phyloP scores from a whole-genome alignment of 30 jellyfish, hydroid and myxozoan genomes.

The Turritopsis rubra region DNA sequence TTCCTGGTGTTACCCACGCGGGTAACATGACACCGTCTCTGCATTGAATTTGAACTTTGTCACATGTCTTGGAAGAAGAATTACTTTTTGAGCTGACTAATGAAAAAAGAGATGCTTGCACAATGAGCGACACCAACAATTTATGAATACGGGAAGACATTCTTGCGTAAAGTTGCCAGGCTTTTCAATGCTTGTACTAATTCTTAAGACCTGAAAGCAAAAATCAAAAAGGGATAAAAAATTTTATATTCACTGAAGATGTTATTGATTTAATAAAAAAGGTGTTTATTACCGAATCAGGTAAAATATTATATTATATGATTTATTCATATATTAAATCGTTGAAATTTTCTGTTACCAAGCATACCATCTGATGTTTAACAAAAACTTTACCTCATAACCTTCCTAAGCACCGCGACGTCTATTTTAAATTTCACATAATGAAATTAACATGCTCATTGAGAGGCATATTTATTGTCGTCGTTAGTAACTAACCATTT shows the following conservation, averaged over 20 bases:
- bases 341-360: no score
- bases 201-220: neutral
- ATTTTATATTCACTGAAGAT: no score
- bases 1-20: conserved; percentile 50
- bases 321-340: no score
- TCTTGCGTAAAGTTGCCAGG: neutral
- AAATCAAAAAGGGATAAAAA: no score
- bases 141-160: neutral
- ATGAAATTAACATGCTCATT: neutral
- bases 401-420: neutral
- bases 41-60: conserved; percentile 26
- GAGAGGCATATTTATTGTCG: neutral
- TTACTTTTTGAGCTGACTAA: neutral
- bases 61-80: neutral
- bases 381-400: neutral
- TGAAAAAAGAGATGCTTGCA: neutral
- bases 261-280: no score
- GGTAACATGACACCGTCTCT: conserved; percentile 82
- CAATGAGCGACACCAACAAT: neutral
- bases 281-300: no score
- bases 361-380: no score
- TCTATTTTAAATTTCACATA: neutral
- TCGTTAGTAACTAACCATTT: neutral
- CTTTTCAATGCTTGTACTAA: neutral
- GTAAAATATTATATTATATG: no score